Evolutionary conservation across 1,140 invertebrate species (phyloP), one percentile per base, ranked within the genome.

Genomic region (Drosophila mayri): DNA sequence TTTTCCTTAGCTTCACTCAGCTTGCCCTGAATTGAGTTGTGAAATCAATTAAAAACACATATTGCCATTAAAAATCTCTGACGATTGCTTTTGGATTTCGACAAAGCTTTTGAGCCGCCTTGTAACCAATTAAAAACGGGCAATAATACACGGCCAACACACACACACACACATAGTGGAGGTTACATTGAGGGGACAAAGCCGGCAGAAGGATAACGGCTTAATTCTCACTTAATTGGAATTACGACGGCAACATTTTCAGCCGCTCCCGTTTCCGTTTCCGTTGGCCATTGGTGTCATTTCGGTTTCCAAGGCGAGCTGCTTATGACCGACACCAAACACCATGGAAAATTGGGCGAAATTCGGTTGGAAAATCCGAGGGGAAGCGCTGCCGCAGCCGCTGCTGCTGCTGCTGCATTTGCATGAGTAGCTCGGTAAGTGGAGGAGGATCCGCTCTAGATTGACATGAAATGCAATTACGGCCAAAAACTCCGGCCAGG

Each of bases 401-500:
- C 46, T 6, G 32, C n/a, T 8, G 57, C 41, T 72, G 65, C 76
- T 8, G 57, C 41, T 72, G 65, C 76, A 78, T 82, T 82, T 82
- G 79, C 79, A 82, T 82, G 79, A 82, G 46, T 64, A 54, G 63
- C 65, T 47, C 16, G 55, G 74, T 76, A 76, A 75, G 44, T 62
- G 64, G 20, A 58, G 35, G 30, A 60, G 64, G 25, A 37, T 54
- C 59, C 46, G 62, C 58, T 57, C 71, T 81, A 90, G 85, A 88
- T 88, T 88, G 85, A 85, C 85, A 88, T 85, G 77, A 88, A 88
- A 90, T 88, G 85, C 85, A 88, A 88, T 88, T 88, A 88, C 85
- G 67, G 62, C 79, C 66, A 66, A 73, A 87, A 70, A 67, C 65
- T 58, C 74, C 14, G 54, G 58, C 38, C 35, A 18, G 64, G 60